Conservation (phyloP, 2,888 invertebrate genomes). For the Cybosia mesomella region DNA sequence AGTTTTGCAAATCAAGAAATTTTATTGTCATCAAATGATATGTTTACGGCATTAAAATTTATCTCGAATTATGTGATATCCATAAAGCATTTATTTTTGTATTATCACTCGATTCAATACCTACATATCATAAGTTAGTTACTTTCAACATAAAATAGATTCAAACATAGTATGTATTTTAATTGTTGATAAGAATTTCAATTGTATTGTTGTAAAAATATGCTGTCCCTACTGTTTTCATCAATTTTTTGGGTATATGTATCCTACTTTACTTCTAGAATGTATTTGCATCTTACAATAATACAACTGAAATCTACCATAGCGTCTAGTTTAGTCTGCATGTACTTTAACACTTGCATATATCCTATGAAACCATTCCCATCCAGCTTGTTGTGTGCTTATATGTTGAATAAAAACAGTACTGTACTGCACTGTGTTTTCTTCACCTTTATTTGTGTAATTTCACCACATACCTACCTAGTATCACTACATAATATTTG, state of each 20-base stretch:
- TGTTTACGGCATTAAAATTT: slow-evolving; percentile 1
- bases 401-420: slow-evolving; percentile 43
- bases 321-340: slow-evolving; percentile 34
- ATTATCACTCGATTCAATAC: not conserved
- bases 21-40: slow-evolving; percentile 8
- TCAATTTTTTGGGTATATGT: not conserved
- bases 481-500: not conserved
- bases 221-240: not conserved
- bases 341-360: slow-evolving; percentile 32
- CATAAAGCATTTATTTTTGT: slow-evolving; percentile 33
- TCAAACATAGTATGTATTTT: not conserved
- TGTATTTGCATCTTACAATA: not conserved
- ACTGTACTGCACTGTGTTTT: slow-evolving; percentile 39
- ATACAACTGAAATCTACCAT: slow-evolving; percentile 8
- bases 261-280: not conserved
- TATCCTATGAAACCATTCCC: slow-evolving; percentile 35
- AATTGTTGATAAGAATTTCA: not conserved
- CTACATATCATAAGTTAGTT: slow-evolving; percentile 8
- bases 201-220: not conserved
- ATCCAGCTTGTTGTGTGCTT: slow-evolving; percentile 39
- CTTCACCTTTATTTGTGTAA: slow-evolving; percentile 31
- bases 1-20: not conserved
- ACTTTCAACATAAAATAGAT: not conserved
- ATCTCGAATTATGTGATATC: slow-evolving; percentile 12
- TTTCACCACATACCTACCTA: not conserved